Base-by-base conservation (phyloP, 1,140 invertebrate species). In the Leptinotarsa texana region DNA sequence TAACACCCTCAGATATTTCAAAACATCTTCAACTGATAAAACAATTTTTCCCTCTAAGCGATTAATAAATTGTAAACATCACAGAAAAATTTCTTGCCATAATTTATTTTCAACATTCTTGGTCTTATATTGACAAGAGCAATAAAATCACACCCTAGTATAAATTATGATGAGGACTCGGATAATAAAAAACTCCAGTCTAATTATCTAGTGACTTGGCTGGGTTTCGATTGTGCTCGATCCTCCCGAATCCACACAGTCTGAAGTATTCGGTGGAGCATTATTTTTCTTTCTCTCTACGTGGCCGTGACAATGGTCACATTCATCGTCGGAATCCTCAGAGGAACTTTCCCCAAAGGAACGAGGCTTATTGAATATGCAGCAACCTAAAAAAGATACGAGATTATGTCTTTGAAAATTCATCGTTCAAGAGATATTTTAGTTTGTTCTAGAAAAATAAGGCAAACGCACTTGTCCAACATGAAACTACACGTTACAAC, bases 251-350 rank as follows among this genome's bases (percentile, higher is more conserved):
- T 72, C 70, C 15, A 47, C 11, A 48, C 47, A 49, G 24, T 70
- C 69, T 18, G 51, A 57, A 65, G 63, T 33, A 15, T 33, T 33
- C 21, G 63, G 63, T 11, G 22, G 21, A 27, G 51, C 22, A 49
- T 87, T 87, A 76, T 89, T 89, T 76, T 91, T 91, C 72, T 91
- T 90, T 72, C 86, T 87, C 80, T 95, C 93, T 13, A 94, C 93
- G 83, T 94, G 93, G 0, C 94, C 94, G 84, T 92, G 91, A 84
- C 94, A 95, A 82, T 95, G 91, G 80, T 95, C 94, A 84, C 94
- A 95, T 83, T 96, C 94, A 77, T 94, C 93, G 71, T 84, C 83
- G 21, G 92, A 93, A 72, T 90, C 91, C 65, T 91, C 89, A 61
- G 93, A 92, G 0, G 92, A 93, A 74, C 94, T 95, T 83, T 96